Evolutionary conservation across 2,113 vertebrate species (phyloP).

Genomic region (Pelodiscus sinensis): DNA sequence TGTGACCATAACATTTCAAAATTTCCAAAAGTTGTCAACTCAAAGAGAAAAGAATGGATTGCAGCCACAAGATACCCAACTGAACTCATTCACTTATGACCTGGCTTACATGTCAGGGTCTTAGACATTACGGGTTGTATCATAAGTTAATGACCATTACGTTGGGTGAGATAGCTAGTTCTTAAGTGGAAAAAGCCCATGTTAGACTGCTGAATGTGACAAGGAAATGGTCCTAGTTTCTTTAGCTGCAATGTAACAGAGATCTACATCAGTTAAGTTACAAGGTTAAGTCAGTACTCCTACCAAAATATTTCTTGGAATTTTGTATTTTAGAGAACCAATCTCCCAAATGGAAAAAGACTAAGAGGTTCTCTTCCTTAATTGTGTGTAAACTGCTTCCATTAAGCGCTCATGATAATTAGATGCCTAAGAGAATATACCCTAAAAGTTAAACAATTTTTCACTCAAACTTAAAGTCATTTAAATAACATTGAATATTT

Average conservation of each 20-base stretch:
- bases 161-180: conserved; percentile 9
- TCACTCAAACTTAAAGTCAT: conserved; percentile 18
- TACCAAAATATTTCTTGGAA: neutral
- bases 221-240: neutral
- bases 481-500: conserved; percentile 37
- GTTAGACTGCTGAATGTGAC: neutral
- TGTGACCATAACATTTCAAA: conserved; percentile 10
- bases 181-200: neutral
- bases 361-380: neutral
- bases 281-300: neutral
- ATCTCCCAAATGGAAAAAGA: neutral
- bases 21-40: conserved; percentile 10
- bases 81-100: conserved; percentile 25
- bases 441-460: conserved; percentile 30
- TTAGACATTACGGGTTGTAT: neutral
- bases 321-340: neutral
- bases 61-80: neutral
- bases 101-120: neutral
- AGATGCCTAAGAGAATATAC: neutral
- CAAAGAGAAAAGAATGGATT: conserved; percentile 28
- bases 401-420: neutral
- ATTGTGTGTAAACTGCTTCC: neutral
- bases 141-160: conserved; percentile 10
- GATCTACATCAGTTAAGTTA: neutral
- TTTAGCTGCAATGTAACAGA: neutral